Base-by-base conservation (phyloP, 2,113 vertebrate genomes). In the Agapornis roseicollis region DNA sequence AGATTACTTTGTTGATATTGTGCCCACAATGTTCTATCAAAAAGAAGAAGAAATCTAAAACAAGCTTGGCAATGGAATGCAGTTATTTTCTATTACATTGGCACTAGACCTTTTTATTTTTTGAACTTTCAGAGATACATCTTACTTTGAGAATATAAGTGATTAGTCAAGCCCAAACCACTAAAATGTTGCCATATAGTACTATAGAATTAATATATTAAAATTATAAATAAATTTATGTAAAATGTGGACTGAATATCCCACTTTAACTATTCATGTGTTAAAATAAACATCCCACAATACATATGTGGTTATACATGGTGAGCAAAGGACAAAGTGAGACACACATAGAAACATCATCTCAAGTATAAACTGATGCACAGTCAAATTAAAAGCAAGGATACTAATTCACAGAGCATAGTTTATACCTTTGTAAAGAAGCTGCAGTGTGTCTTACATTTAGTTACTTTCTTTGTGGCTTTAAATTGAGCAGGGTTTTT, bases 11-110 rank as follows among this genome's bases (percentile, higher is more conserved):
- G 83, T 52, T 89, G 80, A 83, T 89, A 60, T 89, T 74, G 61
- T 94, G 74, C 80, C 44, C 74, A 84, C 93, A 64, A 74, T 66
- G 60, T 95, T 95, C 72, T 84, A 88, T 86, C 78, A 93, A 95
- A 96, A 96, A 44, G 78, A 96, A 78, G 78, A 96, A 69, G 88
- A 72, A 33, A 81, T 81, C 60, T 94, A 95, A 97, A 97, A 81
- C 72, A 89, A 72, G 33, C 56, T 95, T 95, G 81, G 80, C 78
- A 94, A 72, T 63, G 23, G 47, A 86, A 89, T 83, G 64, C 44
- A 72, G 73, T 65, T 92, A 89, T 95, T 92, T 91, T 89, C 61
- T 88, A 39, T 86, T 66, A 50, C 41, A 35, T 27, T 73, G 70
- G 50, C 88, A 80, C 56, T 81, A 84, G 81, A 88, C 35, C 22